These are phyloP conservation scores for Aramus guarauna DNA, from an alignment of 2,113 vertebrate species.

Conservation along the genomic window DNA sequence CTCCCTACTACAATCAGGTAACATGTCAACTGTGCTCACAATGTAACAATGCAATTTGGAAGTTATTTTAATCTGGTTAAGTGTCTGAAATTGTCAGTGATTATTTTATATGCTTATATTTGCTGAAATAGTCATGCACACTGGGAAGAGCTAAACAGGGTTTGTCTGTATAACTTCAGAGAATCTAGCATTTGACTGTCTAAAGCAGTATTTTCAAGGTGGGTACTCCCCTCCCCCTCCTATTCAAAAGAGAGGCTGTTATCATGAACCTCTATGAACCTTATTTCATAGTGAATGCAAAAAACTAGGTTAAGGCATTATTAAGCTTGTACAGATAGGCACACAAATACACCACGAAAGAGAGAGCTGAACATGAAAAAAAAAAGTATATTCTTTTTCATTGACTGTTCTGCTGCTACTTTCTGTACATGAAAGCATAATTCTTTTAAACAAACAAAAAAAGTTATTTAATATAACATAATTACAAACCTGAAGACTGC, in stretches of 20 bases:
- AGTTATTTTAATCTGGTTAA: background rate
- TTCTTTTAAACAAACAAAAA: background rate
- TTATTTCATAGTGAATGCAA: background rate
- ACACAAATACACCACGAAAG: background rate
- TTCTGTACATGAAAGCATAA: background rate
- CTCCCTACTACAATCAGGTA: background rate
- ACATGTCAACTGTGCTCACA: background rate
- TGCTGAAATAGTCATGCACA: background rate
- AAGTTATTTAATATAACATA: background rate
- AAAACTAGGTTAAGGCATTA: conserved; percentile 27
- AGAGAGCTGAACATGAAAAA: background rate
- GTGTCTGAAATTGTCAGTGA: background rate
- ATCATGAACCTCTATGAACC: background rate
- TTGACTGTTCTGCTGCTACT: background rate
- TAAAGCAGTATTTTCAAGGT: background rate
- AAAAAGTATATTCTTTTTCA: background rate
- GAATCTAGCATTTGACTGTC: background rate
- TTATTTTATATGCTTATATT: background rate
- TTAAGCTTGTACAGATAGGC: background rate
- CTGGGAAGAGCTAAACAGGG: background rate
- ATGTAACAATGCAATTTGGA: background rate
- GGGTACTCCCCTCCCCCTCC: background rate
- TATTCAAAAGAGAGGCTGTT: background rate
- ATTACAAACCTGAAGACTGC: background rate
- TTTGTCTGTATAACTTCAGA: background rate